These are phyloP conservation scores for Lerema accius DNA, from an alignment of 1,140 invertebrate species.

Conservation along the genomic window DNA sequence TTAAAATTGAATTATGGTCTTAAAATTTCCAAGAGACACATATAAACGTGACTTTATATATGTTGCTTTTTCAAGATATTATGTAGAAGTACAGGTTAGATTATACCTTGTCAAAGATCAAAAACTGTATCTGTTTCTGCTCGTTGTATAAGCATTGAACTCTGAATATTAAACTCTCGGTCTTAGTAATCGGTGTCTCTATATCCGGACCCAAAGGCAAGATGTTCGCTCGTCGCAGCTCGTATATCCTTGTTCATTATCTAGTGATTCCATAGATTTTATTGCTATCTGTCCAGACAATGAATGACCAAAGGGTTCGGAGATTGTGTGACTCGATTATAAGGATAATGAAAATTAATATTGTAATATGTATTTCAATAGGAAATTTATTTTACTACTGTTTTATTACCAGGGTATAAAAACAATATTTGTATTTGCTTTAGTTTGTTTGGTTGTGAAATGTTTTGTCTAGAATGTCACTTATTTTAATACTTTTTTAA, in stretches of 20 bases:
- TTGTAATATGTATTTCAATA: slow-evolving; percentile 1
- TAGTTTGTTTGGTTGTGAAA: too few relatives aligned
- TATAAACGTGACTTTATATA: too few relatives aligned
- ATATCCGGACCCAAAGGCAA: slow-evolving; percentile 41
- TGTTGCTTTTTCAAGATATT: too few relatives aligned
- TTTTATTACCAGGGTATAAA: slow-evolving; percentile 4
- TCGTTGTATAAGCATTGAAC: too few relatives aligned
- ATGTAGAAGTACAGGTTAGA: too few relatives aligned
- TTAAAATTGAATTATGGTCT: too few relatives aligned
- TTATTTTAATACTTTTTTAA: too few relatives aligned
- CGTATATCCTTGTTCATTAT: slow-evolving; percentile 73
- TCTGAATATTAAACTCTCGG: too few relatives aligned
- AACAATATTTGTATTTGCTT: too few relatives aligned
- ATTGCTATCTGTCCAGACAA: slow-evolving; percentile 54
- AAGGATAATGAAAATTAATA: slow-evolving; percentile 1
- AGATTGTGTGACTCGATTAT: slow-evolving; percentile 37
- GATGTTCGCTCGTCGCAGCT: slow-evolving; percentile 43
- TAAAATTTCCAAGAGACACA: too few relatives aligned
- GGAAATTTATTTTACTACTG: slow-evolving; percentile 20
- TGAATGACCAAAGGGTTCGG: slow-evolving; percentile 43
- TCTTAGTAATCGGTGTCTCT: slow-evolving; percentile 6
- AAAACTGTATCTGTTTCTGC: neutral
- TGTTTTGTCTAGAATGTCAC: too few relatives aligned
- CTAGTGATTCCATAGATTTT: slow-evolving; percentile 61
- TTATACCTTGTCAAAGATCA: too few relatives aligned